Evolutionary conservation across 2,113 vertebrate genomes (phyloP).

Genomic region (Aspidoscelis tigris): DNA sequence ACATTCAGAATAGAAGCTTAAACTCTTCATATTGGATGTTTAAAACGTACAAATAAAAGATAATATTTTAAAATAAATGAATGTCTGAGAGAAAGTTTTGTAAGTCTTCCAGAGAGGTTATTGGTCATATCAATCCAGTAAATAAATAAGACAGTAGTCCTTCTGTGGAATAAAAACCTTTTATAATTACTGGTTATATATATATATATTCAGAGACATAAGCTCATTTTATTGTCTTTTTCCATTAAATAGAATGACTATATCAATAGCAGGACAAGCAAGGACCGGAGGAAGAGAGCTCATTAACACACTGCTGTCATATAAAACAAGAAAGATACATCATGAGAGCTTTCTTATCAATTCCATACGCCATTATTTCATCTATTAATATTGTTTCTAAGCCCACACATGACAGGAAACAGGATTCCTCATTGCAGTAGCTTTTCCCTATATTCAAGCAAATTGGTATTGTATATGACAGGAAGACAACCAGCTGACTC

Average conservation of each 20-base stretch:
- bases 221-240: constrained; percentile 3
- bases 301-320: not conserved
- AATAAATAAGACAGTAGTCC: not conserved
- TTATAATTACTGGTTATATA: rapidly evolving
- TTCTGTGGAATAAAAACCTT: not conserved
- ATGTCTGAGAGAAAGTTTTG: too few species aligned
- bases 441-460: not conserved
- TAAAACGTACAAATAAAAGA: too few species aligned
- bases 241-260: constrained; percentile 16
- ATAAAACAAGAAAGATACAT: constrained; percentile 4
- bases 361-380: constrained; percentile 28
- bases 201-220: not conserved
- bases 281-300: not conserved
- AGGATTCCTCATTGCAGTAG: too few species aligned
- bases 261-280: constrained; percentile 25
- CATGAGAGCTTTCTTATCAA: constrained; percentile 29
- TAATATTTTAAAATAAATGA: too few species aligned
- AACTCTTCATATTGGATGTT: too few species aligned
- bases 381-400: constrained; percentile 45
- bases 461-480: not conserved
- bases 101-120: too few species aligned
- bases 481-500: too few species aligned
- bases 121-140: too few species aligned
- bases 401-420: not conserved
- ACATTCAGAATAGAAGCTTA: too few species aligned